Evolutionary conservation across 2,797 vertebrate species (phyloP).

Genomic region (Macroramphosus scolopax): DNA sequence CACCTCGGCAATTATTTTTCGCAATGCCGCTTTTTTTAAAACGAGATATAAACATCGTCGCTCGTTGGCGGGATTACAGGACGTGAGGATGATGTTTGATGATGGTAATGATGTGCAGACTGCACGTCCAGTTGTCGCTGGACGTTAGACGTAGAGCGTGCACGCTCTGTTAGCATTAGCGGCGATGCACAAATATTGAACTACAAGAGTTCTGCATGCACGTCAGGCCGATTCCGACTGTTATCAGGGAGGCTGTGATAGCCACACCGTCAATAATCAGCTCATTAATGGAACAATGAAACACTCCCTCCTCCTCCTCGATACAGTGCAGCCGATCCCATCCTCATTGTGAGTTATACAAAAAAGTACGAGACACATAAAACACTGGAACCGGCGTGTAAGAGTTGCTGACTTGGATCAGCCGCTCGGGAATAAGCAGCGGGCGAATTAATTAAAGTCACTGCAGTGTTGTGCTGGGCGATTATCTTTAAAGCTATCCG

Average conservation of each 20-base stretch:
- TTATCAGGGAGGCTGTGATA: conserved; percentile 63
- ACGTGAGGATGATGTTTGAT: too few species aligned
- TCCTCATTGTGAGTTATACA: conserved; percentile 18
- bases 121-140: too few species aligned
- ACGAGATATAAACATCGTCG: too few species aligned
- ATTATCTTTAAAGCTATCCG: conserved; percentile 61
- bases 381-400: conserved; percentile 5
- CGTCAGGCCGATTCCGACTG: conserved; percentile 49
- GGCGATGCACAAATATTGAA: conserved; percentile 50
- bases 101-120: too few species aligned
- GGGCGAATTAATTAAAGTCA: conserved; percentile 61
- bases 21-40: too few species aligned
- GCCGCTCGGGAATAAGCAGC: conserved; percentile 36
- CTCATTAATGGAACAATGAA: conserved; percentile 64
- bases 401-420: conserved; percentile 51
- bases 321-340: conserved; percentile 20
- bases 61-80: too few species aligned
- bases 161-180: conserved; percentile 1
- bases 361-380: conserved; percentile 11
- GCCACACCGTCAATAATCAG: conserved; percentile 68
- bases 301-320: conserved; percentile 29
- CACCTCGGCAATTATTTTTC: too few species aligned
- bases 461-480: conserved; percentile 39
- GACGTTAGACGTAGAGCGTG: too few species aligned
- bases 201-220: conserved; percentile 21